These are phyloP conservation scores for Trialeurodes vaporariorum DNA, from an alignment of 1,140 invertebrate genomes.

Conservation along the genomic window DNA sequence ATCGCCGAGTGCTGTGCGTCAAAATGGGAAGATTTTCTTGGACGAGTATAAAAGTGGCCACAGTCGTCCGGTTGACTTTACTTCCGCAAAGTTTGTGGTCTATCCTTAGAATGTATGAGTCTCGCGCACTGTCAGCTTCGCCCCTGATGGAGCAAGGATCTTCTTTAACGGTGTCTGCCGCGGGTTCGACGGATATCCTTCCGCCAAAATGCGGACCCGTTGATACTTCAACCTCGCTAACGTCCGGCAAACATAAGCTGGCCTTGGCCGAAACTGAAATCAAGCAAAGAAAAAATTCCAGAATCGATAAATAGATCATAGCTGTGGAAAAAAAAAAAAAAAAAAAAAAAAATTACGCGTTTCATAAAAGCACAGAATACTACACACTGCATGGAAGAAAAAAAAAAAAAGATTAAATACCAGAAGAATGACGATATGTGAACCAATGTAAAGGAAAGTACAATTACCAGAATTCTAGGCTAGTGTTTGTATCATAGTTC, in stretches of 20 bases:
- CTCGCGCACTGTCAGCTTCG: conserved; percentile 43
- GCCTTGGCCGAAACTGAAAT: conserved; percentile 58
- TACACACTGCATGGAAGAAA: too few species aligned
- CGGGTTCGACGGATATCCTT: conserved; percentile 55
- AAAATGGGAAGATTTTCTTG: conserved; percentile 68
- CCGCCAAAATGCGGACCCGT: conserved; percentile 65
- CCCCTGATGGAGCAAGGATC: conserved; percentile 33
- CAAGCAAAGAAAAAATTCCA: too few species aligned
- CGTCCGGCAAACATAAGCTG: conserved; percentile 57
- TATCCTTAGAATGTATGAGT: conserved; percentile 57
- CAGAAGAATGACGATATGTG: too few species aligned
- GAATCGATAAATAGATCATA: too few species aligned
- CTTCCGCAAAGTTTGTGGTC: conserved; percentile 63
- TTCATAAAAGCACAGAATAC: too few species aligned
- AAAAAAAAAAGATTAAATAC: too few species aligned
- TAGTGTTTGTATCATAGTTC: too few species aligned
- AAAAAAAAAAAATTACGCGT: too few species aligned
- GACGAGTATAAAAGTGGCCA: conserved; percentile 63
- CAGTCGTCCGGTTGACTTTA: conserved; percentile 52
- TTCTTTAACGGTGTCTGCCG: conserved; percentile 47
- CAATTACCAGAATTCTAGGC: too few species aligned
- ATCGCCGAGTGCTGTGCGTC: conserved; percentile 64
- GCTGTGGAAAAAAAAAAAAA: too few species aligned
- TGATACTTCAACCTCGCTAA: conserved; percentile 63
- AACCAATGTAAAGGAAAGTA: too few species aligned